phyloP scores from a whole-genome alignment of 2,888 invertebrate genomes.

The Mythimna impura region DNA sequence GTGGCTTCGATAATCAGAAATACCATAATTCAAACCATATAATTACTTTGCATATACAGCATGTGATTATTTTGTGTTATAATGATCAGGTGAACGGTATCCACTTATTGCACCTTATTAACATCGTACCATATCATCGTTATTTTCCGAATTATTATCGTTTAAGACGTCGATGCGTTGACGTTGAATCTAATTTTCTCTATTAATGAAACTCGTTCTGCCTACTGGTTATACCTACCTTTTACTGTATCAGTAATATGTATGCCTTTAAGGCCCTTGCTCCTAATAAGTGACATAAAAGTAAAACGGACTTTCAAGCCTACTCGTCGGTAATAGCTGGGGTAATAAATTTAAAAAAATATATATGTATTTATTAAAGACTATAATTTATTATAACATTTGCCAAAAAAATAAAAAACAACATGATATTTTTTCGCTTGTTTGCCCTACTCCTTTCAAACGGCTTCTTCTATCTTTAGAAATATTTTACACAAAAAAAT shows the following conservation, averaged over 20 bases:
- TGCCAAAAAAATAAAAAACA: no score
- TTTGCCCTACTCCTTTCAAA: no score
- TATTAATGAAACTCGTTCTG: conserved; percentile 33
- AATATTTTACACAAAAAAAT: no score
- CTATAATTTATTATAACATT: no score
- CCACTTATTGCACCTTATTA: conserved; percentile 60
- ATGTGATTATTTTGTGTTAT: conserved; percentile 53
- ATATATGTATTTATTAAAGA: no score
- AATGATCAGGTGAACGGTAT: conserved; percentile 38
- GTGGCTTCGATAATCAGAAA: conserved; percentile 60
- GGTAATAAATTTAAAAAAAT: no score
- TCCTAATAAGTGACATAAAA: no score
- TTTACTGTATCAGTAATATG: conserved; percentile 12
- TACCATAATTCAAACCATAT: conserved; percentile 68
- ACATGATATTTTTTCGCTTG: no score
- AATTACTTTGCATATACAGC: conserved; percentile 65
- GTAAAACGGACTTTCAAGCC: no score
- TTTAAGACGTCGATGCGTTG: conserved; percentile 29
- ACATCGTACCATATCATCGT: conserved; percentile 30
- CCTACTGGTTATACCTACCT: background rate
- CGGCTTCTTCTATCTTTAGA: no score
- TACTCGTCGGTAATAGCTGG: no score
- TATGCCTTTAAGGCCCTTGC: conserved; percentile 3
- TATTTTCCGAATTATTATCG: conserved; percentile 45
- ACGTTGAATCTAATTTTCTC: conserved; percentile 47